Evolutionary conservation across 2,888 invertebrate genomes (phyloP).

Genomic region (Frankliniella fusca): DNA sequence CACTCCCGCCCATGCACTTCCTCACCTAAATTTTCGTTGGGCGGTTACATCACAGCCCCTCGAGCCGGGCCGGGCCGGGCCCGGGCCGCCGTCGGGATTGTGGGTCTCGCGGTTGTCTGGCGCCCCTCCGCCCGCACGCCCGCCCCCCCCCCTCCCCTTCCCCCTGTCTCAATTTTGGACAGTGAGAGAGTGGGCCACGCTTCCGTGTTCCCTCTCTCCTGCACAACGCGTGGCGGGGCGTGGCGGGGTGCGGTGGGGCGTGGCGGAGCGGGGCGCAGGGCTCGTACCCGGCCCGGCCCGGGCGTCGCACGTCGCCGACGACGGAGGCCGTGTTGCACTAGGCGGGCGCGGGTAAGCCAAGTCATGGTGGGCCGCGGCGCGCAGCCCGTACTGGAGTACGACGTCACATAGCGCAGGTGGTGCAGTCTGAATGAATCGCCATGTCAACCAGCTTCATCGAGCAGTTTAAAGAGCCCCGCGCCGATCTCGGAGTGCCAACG

Average conservation of each 20-base stretch:
- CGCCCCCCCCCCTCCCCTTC: neutral
- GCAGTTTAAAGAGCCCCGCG: too few species aligned
- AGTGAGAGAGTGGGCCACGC: conserved; percentile 25
- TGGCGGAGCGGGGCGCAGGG: too few species aligned
- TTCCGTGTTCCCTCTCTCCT: conserved; percentile 13
- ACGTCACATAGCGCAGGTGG: too few species aligned
- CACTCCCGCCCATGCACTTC: conserved; percentile 21
- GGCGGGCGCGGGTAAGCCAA: neutral
- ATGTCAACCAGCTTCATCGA: too few species aligned
- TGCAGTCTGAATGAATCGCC: too few species aligned
- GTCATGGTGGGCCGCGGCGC: too few species aligned
- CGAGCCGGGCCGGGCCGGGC: neutral
- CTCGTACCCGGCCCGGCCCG: too few species aligned
- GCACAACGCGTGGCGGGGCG: neutral
- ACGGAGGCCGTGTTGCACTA: neutral
- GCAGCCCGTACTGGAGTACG: too few species aligned
- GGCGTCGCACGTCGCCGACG: neutral
- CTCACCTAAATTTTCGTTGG: conserved; percentile 26
- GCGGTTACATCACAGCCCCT: conserved; percentile 4
- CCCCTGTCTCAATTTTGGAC: conserved; percentile 19
- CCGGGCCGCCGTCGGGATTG: neutral
- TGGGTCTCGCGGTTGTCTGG: neutral
- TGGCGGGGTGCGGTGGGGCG: too few species aligned
- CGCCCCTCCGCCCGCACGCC: too few species aligned
- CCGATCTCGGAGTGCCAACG: too few species aligned